These are phyloP conservation scores for Agriopis leucophaearia DNA, from an alignment of 2,888 invertebrate genomes.

Conservation along the genomic window DNA sequence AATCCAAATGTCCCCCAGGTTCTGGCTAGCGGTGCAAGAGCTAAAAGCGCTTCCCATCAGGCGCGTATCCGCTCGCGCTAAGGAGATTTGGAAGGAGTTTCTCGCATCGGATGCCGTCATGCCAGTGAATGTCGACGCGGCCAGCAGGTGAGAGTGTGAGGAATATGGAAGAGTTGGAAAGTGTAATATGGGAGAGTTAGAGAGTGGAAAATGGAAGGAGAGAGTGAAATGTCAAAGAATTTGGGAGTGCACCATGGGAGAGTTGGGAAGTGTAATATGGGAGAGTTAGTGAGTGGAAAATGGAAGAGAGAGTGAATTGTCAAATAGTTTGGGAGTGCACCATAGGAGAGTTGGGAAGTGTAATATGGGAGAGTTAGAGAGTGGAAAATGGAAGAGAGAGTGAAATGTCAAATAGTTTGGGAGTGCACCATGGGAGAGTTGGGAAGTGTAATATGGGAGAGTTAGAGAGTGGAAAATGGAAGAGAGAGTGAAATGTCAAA, in stretches of 20 bases:
- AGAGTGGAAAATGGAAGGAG: not conserved
- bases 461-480: not conserved
- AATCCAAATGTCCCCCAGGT: slow-evolving; percentile 85
- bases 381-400: not conserved
- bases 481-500: not conserved
- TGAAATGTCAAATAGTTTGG: not conserved
- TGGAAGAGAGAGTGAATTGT: not conserved
- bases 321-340: not conserved
- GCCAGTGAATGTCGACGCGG: slow-evolving; percentile 98
- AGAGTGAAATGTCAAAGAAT: not conserved
- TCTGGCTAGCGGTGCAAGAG: slow-evolving; percentile 98
- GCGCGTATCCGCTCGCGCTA: slow-evolving; percentile 93
- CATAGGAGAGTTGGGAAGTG: not conserved
- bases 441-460: not conserved
- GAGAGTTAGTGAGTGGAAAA: not conserved
- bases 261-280: not conserved
- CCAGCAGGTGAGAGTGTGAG: slow-evolving; percentile 64
- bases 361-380: not conserved
- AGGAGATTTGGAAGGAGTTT: slow-evolving; percentile 97
- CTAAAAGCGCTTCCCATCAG: slow-evolving; percentile 95
- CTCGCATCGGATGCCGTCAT: slow-evolving; percentile 97
- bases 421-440: not conserved
- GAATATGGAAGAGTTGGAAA: not conserved
- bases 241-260: not conserved
- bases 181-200: not conserved